Conservation (phyloP, 2,797 vertebrate genomes). For the Sitta carolinensis region DNA sequence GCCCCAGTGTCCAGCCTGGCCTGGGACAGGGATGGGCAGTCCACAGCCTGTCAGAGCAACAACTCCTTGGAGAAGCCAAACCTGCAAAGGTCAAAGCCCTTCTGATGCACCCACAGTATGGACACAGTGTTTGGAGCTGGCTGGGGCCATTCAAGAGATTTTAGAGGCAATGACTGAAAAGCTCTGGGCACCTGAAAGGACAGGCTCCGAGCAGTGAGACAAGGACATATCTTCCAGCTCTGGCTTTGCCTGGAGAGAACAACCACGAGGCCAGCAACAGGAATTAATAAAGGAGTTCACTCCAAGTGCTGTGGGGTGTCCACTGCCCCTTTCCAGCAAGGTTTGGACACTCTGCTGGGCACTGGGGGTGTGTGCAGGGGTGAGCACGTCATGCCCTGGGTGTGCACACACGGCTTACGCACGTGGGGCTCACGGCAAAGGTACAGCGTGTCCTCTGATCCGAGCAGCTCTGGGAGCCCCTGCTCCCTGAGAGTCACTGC, state of each 20-base stretch:
- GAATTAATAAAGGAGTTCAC: background rate
- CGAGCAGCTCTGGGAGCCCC: background rate
- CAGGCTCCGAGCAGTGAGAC: background rate
- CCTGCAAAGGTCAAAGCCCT: background rate
- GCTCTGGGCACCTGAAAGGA: background rate
- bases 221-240: background rate
- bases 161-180: background rate
- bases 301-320: background rate
- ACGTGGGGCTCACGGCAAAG: background rate
- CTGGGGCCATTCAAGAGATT: background rate
- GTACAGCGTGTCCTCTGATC: background rate
- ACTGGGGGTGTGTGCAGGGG: background rate
- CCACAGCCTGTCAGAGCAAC: background rate
- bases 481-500: background rate
- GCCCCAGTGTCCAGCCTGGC: background rate
- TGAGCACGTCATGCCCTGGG: rapidly evolving
- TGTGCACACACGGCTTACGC: background rate
- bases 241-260: background rate
- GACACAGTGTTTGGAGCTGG: background rate
- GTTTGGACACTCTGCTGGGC: background rate
- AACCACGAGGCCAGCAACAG: background rate
- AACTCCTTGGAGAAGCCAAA: background rate
- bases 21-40: background rate
- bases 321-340: background rate
- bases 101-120: background rate